These are phyloP conservation scores for Drosophila robusta DNA, from an alignment of 2,888 invertebrate species.

Conservation along the genomic window DNA sequence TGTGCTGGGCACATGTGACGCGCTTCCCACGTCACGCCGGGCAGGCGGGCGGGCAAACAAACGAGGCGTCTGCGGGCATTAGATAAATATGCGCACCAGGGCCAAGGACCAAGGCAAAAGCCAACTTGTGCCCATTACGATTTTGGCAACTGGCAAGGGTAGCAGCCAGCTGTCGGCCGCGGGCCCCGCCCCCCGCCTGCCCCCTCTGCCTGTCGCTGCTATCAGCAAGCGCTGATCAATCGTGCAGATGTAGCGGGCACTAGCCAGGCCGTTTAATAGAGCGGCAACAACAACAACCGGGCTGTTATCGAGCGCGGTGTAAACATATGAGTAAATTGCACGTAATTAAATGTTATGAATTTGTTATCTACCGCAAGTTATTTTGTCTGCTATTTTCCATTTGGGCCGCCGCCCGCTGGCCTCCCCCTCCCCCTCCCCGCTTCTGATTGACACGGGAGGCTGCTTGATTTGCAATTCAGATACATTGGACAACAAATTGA, in stretches of 20 bases:
- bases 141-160: slow-evolving; percentile 46
- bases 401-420: background rate
- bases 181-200: background rate
- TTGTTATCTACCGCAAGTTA: slow-evolving; percentile 60
- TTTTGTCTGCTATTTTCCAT: slow-evolving; percentile 36
- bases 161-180: slow-evolving; percentile 3
- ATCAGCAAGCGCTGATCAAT: slow-evolving; percentile 52
- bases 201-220: background rate
- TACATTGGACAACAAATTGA: slow-evolving; percentile 41
- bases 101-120: slow-evolving; percentile 34
- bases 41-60: slow-evolving; percentile 50
- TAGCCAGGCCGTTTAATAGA: slow-evolving; percentile 27
- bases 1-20: slow-evolving; percentile 53
- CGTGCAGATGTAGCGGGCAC: slow-evolving; percentile 37
- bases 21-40: slow-evolving; percentile 64
- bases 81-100: slow-evolving; percentile 58
- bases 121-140: slow-evolving; percentile 34
- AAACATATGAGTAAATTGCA: slow-evolving; percentile 70
- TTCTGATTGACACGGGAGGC: slow-evolving; percentile 19
- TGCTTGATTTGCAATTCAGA: slow-evolving; percentile 47
- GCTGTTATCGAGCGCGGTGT: slow-evolving; percentile 58
- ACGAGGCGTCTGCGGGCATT: slow-evolving; percentile 35
- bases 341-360: slow-evolving; percentile 78
- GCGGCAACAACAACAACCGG: slow-evolving; percentile 25
- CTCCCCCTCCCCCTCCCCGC: no score